phyloP scores from a whole-genome alignment of 2,888 invertebrate genomes.

The Atethmia centrago region DNA sequence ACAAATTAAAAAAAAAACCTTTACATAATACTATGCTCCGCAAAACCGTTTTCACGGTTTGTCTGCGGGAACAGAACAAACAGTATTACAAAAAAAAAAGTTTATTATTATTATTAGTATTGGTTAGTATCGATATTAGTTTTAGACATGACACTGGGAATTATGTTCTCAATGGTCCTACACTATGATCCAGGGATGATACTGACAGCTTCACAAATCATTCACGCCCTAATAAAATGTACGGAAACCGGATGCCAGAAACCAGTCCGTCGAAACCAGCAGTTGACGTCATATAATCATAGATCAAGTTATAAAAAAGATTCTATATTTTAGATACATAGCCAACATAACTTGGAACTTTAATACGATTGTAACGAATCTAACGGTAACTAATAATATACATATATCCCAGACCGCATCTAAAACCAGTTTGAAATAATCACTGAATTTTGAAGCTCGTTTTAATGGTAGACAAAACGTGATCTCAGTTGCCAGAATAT shows the following conservation, averaged over 20 bases:
- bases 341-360: not conserved
- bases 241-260: not conserved
- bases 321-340: not conserved
- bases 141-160: not conserved
- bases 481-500: not conserved
- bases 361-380: not conserved
- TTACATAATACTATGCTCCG: no score
- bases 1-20: no score
- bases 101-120: no score
- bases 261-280: not conserved
- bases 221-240: not conserved
- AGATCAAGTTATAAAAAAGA: constrained; percentile 3
- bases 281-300: constrained; percentile 8
- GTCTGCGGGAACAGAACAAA: no score
- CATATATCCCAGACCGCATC: not conserved
- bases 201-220: not conserved
- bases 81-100: no score
- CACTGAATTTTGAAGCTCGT: not conserved
- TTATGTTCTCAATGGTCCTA: not conserved
- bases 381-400: constrained; percentile 19
- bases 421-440: constrained; percentile 4
- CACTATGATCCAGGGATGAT: not conserved
- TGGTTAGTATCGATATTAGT: no score
- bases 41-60: no score
- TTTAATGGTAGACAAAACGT: not conserved